Evolutionary conservation across 1,140 invertebrate species (phyloP), one percentile per base, ranked within the genome.

Genomic region (Drosophila repletoides): DNA sequence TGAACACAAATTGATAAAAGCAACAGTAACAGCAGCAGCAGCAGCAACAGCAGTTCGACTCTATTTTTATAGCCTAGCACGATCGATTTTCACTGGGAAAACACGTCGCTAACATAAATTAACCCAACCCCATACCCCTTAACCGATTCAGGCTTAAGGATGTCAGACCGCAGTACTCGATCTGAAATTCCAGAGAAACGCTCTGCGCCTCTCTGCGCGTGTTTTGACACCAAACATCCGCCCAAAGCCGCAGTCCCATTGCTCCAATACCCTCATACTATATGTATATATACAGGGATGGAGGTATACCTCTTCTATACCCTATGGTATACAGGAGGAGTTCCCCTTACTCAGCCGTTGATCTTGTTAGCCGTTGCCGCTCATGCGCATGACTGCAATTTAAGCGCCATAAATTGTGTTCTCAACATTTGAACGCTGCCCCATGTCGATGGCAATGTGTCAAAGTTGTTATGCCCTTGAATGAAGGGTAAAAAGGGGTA

Each of bases 181-280:
- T 40, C 58, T 73, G 65, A 48, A 79, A 83, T 83, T 83, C 79
- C 70, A 52, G 24, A 51, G 79, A 84, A 83, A 81, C n/a, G 84
- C 45, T 45, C 66, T 33, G 48, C 19, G 41, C 29, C 7, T n/a
- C 14, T 1, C 34, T 26, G 55, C 56, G 29, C 58, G 61, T 83
- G 79, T 83, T 83, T 83, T 84, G 79, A 83, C 79, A 83, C 79
- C 79, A 83, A 84, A 71, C 79, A 83, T 83, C 79, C 79, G 79
- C 79, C 75, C 48, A 52, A 84, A 84, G 79, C 79, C 73, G 64
- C 77, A 70, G 36, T 76, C 59, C 29, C 64, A 60, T 67, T 60
- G 38, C 56, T 58, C 29, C n/a, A n/a, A n/a, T n/a, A 12, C 5
- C 9, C 19, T 34, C 21, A 31, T 29, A 15, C 26, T 9, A 29